These are phyloP conservation scores for Turritopsis rubra DNA, from an alignment of 30 jellyfish, hydroid and myxozoan genomes.

Conservation along the genomic window DNA sequence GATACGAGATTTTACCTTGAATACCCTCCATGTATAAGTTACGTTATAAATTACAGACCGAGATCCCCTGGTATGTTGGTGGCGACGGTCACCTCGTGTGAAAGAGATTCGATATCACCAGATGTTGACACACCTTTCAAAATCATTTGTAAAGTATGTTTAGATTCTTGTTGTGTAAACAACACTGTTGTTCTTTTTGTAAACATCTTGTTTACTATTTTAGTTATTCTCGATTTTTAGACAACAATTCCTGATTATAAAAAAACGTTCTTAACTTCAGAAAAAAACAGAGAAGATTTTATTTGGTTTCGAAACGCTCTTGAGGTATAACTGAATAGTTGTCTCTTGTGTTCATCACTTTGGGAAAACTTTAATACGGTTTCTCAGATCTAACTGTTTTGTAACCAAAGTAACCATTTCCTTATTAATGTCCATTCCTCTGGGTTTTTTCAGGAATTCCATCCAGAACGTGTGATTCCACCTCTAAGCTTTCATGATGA, in stretches of 20 bases:
- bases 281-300: slow-evolving; percentile 55
- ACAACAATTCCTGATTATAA: slow-evolving; percentile 60
- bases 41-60: slow-evolving; percentile 43
- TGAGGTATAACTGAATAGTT: slow-evolving; percentile 37
- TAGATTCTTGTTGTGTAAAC: too few relatives aligned
- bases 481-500: slow-evolving; percentile 24
- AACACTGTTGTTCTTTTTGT: too few relatives aligned
- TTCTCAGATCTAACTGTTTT: too few relatives aligned
- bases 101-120: slow-evolving; percentile 26
- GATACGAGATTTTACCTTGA: too few relatives aligned
- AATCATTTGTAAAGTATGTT: slow-evolving; percentile 30
- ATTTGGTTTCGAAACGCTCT: slow-evolving; percentile 80
- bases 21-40: too few relatives aligned
- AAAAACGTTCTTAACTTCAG: slow-evolving; percentile 50
- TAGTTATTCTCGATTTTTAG: slow-evolving; percentile 14
- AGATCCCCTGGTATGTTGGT: slow-evolving; percentile 50
- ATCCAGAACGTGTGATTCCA: slow-evolving; percentile 36
- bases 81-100: slow-evolving; percentile 56
- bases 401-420: too few relatives aligned
- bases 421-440: too few relatives aligned
- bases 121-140: slow-evolving; percentile 6
- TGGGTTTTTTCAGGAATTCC: slow-evolving; percentile 11
- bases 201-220: too few relatives aligned
- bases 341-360: not conserved
- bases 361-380: too few relatives aligned